phyloP scores from a whole-genome alignment of 2,113 vertebrate genomes.

The Microcebus lehilahytsara region DNA sequence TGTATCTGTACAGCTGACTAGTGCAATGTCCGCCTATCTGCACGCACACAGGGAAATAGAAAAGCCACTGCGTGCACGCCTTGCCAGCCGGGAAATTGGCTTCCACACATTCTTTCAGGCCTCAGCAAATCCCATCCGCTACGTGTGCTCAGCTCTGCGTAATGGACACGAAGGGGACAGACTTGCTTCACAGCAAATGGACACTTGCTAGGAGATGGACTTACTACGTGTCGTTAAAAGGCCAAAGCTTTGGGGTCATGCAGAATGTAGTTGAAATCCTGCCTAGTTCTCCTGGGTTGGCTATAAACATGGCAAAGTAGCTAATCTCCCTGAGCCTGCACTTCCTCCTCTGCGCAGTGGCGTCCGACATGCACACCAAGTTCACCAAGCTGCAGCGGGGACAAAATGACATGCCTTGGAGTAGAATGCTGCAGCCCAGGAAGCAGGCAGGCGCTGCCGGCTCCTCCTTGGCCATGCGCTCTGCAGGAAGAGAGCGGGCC shows the following conservation, averaged over 20 bases:
- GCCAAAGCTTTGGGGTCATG: not conserved
- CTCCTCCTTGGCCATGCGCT: rapidly evolving
- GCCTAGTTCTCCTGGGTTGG: rapidly evolving
- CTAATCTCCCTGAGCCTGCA: not conserved
- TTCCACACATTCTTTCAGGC: not conserved
- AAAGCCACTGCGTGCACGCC: not conserved
- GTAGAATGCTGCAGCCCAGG: not conserved
- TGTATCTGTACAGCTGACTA: not conserved
- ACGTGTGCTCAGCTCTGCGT: not conserved
- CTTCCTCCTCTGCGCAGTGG: not conserved
- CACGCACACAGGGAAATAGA: not conserved
- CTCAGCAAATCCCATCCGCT: not conserved
- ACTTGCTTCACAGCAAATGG: not conserved
- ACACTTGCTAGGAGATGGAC: too few relatives aligned
- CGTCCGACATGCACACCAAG: not conserved
- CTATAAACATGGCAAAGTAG: not conserved
- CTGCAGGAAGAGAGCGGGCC: not conserved
- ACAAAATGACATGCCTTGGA: too few relatives aligned
- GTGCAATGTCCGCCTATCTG: not conserved
- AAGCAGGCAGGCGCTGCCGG: not conserved
- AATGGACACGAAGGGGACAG: not conserved
- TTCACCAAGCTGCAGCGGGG: not conserved
- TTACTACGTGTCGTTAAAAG: not conserved
- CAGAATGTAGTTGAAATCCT: not conserved
- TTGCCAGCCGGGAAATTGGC: not conserved